phyloP scores from a whole-genome alignment of 2,888 invertebrate genomes.

The Meiosimyza decipiens region DNA sequence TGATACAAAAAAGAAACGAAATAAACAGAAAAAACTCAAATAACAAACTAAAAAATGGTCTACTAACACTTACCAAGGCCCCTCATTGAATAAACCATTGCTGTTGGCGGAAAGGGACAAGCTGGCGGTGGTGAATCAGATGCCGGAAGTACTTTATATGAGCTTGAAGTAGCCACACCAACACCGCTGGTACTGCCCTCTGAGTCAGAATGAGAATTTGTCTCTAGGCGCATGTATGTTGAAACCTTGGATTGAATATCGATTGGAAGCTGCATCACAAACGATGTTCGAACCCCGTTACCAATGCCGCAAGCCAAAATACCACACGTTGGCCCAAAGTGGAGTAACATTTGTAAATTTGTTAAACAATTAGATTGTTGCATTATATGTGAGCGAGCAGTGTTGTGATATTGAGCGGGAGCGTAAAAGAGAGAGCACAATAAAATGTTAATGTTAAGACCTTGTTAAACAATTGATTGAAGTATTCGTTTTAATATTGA shows the following conservation, averaged over 20 bases:
- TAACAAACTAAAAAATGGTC: constrained; percentile 59
- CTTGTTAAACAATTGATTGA: constrained; percentile 9
- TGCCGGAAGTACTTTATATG: constrained; percentile 67
- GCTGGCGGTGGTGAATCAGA: constrained; percentile 66
- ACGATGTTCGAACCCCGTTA: too few relatives aligned
- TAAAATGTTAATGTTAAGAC: background rate
- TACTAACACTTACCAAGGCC: constrained; percentile 68
- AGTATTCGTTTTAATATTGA: background rate
- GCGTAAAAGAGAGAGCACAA: background rate
- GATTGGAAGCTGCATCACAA: constrained; percentile 77
- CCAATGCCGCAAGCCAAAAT: too few relatives aligned
- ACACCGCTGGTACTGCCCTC: constrained; percentile 66
- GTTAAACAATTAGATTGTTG: constrained; percentile 18
- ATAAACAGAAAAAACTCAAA: constrained; percentile 34
- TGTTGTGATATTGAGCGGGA: background rate
- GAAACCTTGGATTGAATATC: constrained; percentile 93
- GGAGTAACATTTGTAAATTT: constrained; percentile 3
- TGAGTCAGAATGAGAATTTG: constrained; percentile 66
- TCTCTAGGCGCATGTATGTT: constrained; percentile 71
- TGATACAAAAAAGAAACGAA: constrained; percentile 1
- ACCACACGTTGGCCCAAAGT: background rate
- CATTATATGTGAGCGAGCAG: constrained; percentile 11
- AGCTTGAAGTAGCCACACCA: constrained; percentile 64
- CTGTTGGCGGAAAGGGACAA: constrained; percentile 82
- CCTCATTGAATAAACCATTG: constrained; percentile 79